These are phyloP conservation scores for Lamprotornis superbus DNA, from an alignment of 2,113 vertebrate species.

Conservation along the genomic window DNA sequence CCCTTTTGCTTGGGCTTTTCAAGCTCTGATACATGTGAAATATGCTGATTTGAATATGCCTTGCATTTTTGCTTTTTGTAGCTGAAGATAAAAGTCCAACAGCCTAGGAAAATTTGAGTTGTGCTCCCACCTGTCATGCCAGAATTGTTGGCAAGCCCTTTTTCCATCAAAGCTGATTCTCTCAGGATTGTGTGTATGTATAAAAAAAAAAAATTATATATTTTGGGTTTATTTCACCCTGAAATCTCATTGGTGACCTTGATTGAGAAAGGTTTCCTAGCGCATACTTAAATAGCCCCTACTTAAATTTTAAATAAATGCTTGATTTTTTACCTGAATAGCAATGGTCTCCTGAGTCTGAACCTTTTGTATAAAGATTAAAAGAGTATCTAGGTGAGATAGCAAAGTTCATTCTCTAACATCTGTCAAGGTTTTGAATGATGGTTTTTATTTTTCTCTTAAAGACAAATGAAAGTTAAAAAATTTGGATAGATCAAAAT, in stretches of 20 bases:
- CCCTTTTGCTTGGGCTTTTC: not conserved
- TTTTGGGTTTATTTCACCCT: not conserved
- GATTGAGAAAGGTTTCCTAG: not conserved
- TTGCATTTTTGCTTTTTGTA: not conserved
- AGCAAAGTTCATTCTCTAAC: not conserved
- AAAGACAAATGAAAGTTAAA: not conserved
- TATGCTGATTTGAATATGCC: not conserved
- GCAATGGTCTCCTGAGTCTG: not conserved
- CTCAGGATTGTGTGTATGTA: not conserved
- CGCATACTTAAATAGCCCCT: not conserved
- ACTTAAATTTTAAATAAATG: not conserved
- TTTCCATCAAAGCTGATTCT: not conserved
- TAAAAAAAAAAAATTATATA: not conserved
- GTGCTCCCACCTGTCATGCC: not conserved
- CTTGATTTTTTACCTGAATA: not conserved
- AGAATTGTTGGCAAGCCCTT: not conserved
- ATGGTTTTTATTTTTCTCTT: not conserved
- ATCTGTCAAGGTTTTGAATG: not conserved
- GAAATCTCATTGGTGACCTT: not conserved
- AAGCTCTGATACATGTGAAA: not conserved
- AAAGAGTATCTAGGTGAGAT: not conserved
- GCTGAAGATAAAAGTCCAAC: not conserved
- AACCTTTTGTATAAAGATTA: not conserved
- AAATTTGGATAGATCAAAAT: not conserved
- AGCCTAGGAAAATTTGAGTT: not conserved